Base-by-base conservation (phyloP, 2,888 invertebrate species). In the Trichacis sp. region DNA sequence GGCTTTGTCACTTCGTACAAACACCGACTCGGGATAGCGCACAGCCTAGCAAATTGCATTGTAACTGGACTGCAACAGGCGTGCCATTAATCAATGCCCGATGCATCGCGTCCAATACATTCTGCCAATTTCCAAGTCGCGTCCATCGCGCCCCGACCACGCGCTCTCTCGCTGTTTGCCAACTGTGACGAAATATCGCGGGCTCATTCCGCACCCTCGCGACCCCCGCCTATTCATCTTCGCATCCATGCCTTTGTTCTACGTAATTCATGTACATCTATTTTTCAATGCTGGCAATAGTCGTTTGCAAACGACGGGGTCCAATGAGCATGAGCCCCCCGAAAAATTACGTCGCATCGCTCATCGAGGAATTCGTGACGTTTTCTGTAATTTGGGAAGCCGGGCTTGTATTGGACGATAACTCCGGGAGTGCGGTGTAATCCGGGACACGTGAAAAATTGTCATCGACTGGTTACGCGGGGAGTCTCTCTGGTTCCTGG, bases 41-140 rank as follows among this genome's bases (percentile, higher is more conserved):
- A 47, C 64, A 57, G 60, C 58, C 58, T 75, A 80, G 82, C 81
- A 80, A 83, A 83, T 83, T 84, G 83, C 84, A 82, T 84, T 84
- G 84, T 84, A 83, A 83, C 79, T 74, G 75, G 72, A 73, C 84
- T 82, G 84, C 84, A 84, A 84, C 84, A 84, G 84, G 84, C 84
- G 83, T 79, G 82, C 81, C 80, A 84, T 84, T 84, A 83, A 83
- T 84, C 83, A 84, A 84, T 79, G 82, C 78, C 77, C 73, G 75
- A 72, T 79, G 79, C 81, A 82, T 71, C 73, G 59, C 69, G 68
- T 73, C 71, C 74, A 76, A 72, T 73, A 72, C 76, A 77, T 77
- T 76, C 78, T 76, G 78, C 78, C 80, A 80, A 80, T 81, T 80
- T 80, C 75, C 74, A 77, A 77, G 73, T 76, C 68, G 71, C 66